Conservation (phyloP, 2,113 vertebrate genomes). For the Pluvianellus socialis region DNA sequence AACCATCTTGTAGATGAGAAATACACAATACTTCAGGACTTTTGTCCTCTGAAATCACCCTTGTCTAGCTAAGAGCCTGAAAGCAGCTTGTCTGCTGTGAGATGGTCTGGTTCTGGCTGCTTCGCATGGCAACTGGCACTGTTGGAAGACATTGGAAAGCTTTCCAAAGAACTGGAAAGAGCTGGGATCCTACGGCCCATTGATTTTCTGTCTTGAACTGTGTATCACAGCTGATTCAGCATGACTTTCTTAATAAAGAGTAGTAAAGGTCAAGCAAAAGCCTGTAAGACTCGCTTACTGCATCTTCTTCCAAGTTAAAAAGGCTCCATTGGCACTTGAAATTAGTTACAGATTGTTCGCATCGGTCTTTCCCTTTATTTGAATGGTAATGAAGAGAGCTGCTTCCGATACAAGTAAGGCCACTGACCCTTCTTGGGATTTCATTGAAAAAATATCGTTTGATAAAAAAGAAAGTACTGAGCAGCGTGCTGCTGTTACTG, state of each 20-base stretch:
- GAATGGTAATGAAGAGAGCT: constrained; percentile 18
- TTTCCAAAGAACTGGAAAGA: not conserved
- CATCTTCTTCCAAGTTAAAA: not conserved
- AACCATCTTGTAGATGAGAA: not conserved
- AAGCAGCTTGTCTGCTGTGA: not conserved
- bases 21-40: rapidly evolving
- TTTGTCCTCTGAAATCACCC: not conserved
- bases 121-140: rapidly evolving
- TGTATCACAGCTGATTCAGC: not conserved
- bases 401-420: constrained; percentile 26
- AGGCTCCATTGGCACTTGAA: not conserved
- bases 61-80: not conserved
- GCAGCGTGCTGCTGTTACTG: rapidly evolving
- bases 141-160: not conserved
- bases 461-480: not conserved
- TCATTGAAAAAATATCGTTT: not conserved
- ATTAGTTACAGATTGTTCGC: constrained; percentile 16
- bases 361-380: not conserved
- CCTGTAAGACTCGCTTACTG: not conserved
- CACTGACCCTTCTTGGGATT: not conserved
- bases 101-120: not conserved
- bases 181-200: not conserved
- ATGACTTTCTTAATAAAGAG: not conserved
- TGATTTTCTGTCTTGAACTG: not conserved
- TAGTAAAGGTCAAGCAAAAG: not conserved